Percentiles rank a stretch among this genome's conserved stretches.
Evolutionary conservation across 1,140 invertebrate genomes (phyloP).

Genomic region (Drosophila takahashii): DNA sequence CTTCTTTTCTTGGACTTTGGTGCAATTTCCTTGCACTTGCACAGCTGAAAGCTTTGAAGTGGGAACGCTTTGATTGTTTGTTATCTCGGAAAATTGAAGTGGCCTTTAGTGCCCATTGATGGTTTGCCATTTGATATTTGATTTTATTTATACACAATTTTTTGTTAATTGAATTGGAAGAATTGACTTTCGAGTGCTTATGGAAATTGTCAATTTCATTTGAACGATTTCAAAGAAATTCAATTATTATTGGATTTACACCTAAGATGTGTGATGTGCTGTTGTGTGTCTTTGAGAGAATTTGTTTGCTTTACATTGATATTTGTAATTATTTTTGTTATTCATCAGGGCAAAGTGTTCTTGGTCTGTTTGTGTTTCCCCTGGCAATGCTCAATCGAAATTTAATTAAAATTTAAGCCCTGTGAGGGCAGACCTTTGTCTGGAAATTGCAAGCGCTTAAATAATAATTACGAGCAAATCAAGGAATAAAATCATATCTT

Average conservation of each 20-base stretch:
- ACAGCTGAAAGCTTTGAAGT: constrained; percentile 9
- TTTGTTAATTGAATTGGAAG: constrained; percentile 25
- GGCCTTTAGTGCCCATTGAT: constrained; percentile 4
- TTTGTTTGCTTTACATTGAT: constrained; percentile 18
- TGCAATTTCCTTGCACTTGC: constrained; percentile 33
- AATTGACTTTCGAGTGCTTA: constrained; percentile 48
- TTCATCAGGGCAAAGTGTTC: constrained; percentile 19
- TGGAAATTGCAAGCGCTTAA: constrained; percentile 28
- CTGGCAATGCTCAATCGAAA: constrained; percentile 44
- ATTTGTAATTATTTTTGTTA: constrained; percentile 46
- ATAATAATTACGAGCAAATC: constrained; percentile 30
- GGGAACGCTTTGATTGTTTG: constrained; percentile 16
- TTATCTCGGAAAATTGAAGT: constrained; percentile 25
- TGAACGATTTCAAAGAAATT: constrained; percentile 18
- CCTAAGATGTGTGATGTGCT: constrained; percentile 18
- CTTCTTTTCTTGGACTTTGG: constrained; percentile 13
- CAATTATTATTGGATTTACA: constrained; percentile 69
- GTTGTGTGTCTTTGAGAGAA: constrained; percentile 7
- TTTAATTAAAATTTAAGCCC: constrained; percentile 63
- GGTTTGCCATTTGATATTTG: constrained; percentile 12
- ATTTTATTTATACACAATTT: constrained; percentile 15
- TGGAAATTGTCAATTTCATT: constrained; percentile 22
- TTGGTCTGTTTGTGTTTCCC: constrained; percentile 17
- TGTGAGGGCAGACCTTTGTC: constrained; percentile 20
- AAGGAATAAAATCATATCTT: constrained; percentile 13